Evolutionary conservation across 2,888 invertebrate species (phyloP).

Genomic region (Chrysolina haemoptera): DNA sequence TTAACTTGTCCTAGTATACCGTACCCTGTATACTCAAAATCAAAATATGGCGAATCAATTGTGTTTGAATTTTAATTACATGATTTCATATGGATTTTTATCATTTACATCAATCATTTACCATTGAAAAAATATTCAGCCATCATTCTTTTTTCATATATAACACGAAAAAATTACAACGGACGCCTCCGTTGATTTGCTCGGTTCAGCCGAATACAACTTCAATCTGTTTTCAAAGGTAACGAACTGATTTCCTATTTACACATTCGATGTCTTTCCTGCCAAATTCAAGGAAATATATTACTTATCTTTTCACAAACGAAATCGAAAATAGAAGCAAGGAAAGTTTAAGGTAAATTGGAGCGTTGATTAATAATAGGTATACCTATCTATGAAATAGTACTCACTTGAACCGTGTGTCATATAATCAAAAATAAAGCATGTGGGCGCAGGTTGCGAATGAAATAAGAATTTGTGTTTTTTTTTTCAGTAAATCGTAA

Average conservation of each 20-base stretch:
- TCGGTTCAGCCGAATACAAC: neutral
- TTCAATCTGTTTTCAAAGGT: neutral
- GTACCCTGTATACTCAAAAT: no score
- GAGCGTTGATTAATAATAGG: slow-evolving; percentile 14
- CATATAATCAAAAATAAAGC: slow-evolving; percentile 38
- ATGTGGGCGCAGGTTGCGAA: slow-evolving; percentile 30
- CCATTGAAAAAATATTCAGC: no score
- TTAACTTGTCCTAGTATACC: no score
- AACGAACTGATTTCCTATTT: neutral
- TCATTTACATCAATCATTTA: no score
- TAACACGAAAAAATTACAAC: neutral
- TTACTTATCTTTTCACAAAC: slow-evolving; percentile 11
- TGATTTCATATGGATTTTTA: no score
- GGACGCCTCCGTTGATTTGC: neutral
- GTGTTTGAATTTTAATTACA: no score
- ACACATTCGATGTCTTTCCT: slow-evolving; percentile 9
- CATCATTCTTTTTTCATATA: no score
- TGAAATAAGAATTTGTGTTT: slow-evolving; percentile 17
- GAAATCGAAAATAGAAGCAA: slow-evolving; percentile 7
- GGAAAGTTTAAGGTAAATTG: slow-evolving; percentile 22
- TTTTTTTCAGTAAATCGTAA: neutral
- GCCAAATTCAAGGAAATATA: neutral
- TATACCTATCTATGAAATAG: slow-evolving; percentile 20
- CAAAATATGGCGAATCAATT: no score
- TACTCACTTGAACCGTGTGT: slow-evolving; percentile 33